A percentile compares a stretch with the other conserved stretches of the same genome.
Conservation (phyloP, 2,113 vertebrate species). For the Athene cunicularia region DNA sequence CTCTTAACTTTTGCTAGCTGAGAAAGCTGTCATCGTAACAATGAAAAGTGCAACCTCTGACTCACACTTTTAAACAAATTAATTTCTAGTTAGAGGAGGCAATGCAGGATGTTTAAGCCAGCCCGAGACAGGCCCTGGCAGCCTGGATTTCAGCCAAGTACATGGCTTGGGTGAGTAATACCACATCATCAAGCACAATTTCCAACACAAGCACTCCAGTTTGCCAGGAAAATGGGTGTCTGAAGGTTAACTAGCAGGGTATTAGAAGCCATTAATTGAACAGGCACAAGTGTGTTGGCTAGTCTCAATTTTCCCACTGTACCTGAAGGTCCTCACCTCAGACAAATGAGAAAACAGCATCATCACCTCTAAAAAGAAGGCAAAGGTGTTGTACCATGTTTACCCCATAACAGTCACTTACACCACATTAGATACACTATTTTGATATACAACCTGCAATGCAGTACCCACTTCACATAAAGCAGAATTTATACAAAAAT, state of each 20-base stretch:
- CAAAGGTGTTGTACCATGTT: background rate
- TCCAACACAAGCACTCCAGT: background rate
- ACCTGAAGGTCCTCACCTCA: background rate
- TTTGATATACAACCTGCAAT: background rate
- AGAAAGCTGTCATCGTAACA: background rate
- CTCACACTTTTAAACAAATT: background rate
- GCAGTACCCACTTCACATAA: background rate
- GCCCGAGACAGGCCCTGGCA: background rate
- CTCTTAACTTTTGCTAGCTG: background rate
- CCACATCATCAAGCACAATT: background rate
- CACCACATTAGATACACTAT: background rate
- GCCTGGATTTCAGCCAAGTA: background rate
- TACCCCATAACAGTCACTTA: background rate
- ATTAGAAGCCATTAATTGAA: background rate
- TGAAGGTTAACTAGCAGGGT: background rate
- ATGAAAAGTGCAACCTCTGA: background rate
- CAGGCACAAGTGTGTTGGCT: background rate
- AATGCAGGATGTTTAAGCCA: background rate
- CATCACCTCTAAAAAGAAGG: background rate
- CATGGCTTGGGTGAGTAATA: background rate
- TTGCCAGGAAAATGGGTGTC: background rate
- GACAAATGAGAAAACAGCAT: background rate
- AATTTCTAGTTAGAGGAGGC: background rate
- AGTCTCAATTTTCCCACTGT: background rate
- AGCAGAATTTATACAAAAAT: background rate